These are phyloP conservation scores for Nesogale talazaci DNA, from an alignment of 2,113 vertebrate genomes.

Conservation along the genomic window DNA sequence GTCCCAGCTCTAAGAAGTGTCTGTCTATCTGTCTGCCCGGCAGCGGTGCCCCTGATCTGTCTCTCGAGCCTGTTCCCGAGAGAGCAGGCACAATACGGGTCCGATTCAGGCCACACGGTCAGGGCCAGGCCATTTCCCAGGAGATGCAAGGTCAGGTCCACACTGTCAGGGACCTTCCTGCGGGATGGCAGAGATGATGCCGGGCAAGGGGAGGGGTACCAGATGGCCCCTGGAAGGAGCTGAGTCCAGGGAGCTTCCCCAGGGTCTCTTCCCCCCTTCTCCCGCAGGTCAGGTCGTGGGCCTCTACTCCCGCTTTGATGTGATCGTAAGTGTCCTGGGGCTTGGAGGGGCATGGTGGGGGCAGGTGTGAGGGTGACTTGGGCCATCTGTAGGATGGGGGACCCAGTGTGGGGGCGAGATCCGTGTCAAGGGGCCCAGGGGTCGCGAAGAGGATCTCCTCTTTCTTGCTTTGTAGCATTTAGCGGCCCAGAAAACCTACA, in stretches of 20 bases:
- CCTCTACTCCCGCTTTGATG: constrained; percentile 96
- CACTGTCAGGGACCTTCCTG: not conserved
- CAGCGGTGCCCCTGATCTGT: not conserved
- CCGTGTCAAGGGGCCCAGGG: not conserved
- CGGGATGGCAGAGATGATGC: not conserved
- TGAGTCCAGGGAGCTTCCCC: not conserved
- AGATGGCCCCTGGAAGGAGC: not conserved
- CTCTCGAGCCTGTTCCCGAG: not conserved
- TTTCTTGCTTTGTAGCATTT: constrained; percentile 85
- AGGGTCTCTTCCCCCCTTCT: not conserved
- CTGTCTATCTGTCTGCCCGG: not conserved
- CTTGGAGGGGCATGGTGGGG: not conserved
- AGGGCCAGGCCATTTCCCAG: not conserved
- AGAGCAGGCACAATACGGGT: not conserved
- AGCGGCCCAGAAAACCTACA: constrained; percentile 95
- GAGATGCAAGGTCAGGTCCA: not conserved
- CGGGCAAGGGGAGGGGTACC: not conserved
- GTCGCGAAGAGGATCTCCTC: not conserved
- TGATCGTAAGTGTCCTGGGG: constrained; percentile 92
- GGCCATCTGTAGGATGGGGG: not conserved
- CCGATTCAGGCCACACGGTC: not conserved
- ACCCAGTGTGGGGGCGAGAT: not conserved
- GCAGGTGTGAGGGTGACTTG: not conserved
- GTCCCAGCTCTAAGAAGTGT: too few species aligned
- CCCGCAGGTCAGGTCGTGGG: constrained; percentile 93